A percentile compares a stretch with the other conserved stretches of the same genome.
Conservation (phyloP, 1,140 invertebrate genomes). For the Ceratosolen solmsi region DNA sequence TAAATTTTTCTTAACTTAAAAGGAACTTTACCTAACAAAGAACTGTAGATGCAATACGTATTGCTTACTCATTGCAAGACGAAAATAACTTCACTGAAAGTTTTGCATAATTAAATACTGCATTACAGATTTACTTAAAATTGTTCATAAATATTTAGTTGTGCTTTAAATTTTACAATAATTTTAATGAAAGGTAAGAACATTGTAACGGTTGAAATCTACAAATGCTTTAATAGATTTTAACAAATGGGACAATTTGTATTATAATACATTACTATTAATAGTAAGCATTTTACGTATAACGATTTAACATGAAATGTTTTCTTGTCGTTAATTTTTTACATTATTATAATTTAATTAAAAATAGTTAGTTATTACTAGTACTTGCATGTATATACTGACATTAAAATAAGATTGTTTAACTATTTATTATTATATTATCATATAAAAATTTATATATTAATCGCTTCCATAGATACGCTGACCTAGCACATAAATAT, state of each 20-base stretch:
- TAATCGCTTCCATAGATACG: background rate
- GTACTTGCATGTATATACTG: slow-evolving; percentile 35
- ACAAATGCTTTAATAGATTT: too few species aligned
- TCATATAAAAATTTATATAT: slow-evolving; percentile 37
- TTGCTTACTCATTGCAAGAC: slow-evolving; percentile 39
- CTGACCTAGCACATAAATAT: background rate
- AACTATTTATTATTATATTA: slow-evolving; percentile 34
- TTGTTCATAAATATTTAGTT: too few species aligned
- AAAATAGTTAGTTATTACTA: slow-evolving; percentile 40
- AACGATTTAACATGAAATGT: slow-evolving; percentile 61
- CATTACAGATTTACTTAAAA: too few species aligned
- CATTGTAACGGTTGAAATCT: too few species aligned
- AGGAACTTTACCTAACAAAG: background rate
- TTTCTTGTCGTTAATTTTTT: slow-evolving; percentile 42
- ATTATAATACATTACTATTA: slow-evolving; percentile 63
- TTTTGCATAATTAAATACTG: too few species aligned
- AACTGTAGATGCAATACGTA: background rate
- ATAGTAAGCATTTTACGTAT: slow-evolving; percentile 66
- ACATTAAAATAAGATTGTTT: slow-evolving; percentile 45
- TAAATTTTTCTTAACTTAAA: too few species aligned
- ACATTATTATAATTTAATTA: slow-evolving; percentile 33
- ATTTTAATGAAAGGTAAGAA: too few species aligned
- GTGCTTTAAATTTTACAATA: too few species aligned
- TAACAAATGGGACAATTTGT: slow-evolving; percentile 67
- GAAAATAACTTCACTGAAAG: too few species aligned